Evolutionary conservation across 2,797 vertebrate species (phyloP), one percentile per base, ranked within the genome.

Genomic region (Sebastes dallii): DNA sequence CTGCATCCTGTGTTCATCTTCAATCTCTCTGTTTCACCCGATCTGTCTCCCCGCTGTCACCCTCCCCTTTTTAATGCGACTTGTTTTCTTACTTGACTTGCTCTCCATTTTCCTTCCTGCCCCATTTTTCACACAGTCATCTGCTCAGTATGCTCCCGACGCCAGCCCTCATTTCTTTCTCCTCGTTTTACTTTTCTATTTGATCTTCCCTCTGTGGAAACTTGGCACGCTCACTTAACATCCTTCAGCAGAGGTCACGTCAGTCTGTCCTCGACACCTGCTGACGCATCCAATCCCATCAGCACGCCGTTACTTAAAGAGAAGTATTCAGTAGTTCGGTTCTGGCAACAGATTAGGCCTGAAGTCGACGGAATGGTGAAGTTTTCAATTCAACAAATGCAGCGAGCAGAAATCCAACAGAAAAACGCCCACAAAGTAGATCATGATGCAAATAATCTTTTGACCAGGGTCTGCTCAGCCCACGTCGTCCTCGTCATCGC

Each of bases 41-140:
- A 81, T 89, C 78, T 62, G 69, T 84, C 83, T 78, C 55, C 50
- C 66, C 8, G 2, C 70, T 66, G 22, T 91, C 84, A 66, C 46
- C 55, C 78, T 79, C 60, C 78, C 55, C 50, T 77, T 84, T 52
- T 66, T 70, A 81, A 52, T 64, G 52, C 42, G 20, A 76, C 71
- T 80, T 18, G 14, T 56, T 82, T 82, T 73, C 55, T 77, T 77
- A 32, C 71, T 77, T 3, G 34, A 73, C 65, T 70, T 27, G 58
- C 54, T 83, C 75, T 81, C 36, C 69, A 52, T 77, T 87, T 84
- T 80, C 42, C 22, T 32, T 66, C 55, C 34, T 58, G 67, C 29
- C 36, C n/a, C 36, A 34, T 72, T 59, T 67, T 68, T 73, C 54
- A 68, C 65, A 8, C 39, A 5, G 10, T 74, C 59, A 56, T 66